Conservation (phyloP, 2,113 vertebrate genomes). For the Blennius ocellaris region DNA sequence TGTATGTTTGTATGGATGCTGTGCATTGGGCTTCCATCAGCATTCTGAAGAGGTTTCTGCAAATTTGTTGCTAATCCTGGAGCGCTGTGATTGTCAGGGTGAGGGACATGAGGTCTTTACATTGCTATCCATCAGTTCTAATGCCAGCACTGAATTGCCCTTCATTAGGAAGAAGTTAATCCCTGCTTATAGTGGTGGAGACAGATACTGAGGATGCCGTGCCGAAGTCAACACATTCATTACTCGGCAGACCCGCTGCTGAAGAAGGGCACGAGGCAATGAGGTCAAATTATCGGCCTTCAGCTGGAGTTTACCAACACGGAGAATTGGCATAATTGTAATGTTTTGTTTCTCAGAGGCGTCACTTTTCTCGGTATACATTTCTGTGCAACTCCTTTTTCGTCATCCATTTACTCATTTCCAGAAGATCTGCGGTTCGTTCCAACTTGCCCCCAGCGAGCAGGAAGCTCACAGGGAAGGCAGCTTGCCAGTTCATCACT, state of each 20-base stretch:
- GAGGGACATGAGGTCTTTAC: conserved; percentile 40
- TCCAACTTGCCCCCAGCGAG: not conserved
- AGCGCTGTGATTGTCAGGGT: conserved; percentile 46
- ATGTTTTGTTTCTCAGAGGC: not conserved
- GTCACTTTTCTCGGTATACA: not conserved
- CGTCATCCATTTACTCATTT: not conserved
- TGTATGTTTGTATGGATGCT: not conserved
- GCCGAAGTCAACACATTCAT: conserved; percentile 48
- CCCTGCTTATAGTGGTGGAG: conserved; percentile 56
- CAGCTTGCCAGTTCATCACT: conserved; percentile 12
- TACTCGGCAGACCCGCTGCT: conserved; percentile 18
- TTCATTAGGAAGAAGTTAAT: conserved; percentile 76
- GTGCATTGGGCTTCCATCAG: conserved; percentile 22
- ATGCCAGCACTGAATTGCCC: conserved; percentile 64
- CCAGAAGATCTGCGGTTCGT: not conserved
- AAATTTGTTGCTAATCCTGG: conserved; percentile 58
- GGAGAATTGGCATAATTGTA: conserved; percentile 8
- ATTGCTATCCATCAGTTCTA: conserved; percentile 39
- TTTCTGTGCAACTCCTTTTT: not conserved
- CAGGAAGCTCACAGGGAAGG: not conserved
- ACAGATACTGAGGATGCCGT: conserved; percentile 16
- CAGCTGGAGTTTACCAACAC: conserved; percentile 1
- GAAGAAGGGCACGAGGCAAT: conserved; percentile 15
- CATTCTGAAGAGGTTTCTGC: conserved; percentile 43
- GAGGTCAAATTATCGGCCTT: conserved; percentile 32